phyloP scores from a whole-genome alignment of 2,797 vertebrate species.

The Dendrocincla tyrannina region DNA sequence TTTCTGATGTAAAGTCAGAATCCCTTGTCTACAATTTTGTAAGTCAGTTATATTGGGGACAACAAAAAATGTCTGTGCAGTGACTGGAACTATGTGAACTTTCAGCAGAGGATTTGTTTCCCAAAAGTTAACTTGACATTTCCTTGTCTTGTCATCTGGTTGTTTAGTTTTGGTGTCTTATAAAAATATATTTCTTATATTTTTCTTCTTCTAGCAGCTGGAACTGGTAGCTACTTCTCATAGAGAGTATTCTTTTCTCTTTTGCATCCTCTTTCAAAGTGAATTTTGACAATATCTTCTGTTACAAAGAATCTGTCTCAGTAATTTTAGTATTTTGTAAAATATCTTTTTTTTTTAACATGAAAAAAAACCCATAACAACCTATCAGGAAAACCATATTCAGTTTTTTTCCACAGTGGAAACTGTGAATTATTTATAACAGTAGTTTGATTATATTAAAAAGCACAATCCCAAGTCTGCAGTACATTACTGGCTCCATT shows the following conservation, averaged over 20 bases:
- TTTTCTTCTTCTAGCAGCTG: neutral
- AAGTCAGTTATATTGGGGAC: neutral
- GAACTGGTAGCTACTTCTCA: neutral
- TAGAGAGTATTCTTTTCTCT: neutral
- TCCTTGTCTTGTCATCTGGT: constrained; percentile 34
- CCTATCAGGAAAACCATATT: neutral
- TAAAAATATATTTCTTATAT: neutral
- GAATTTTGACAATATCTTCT: neutral
- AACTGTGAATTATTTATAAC: constrained; percentile 63
- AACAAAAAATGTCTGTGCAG: neutral
- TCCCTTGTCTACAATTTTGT: neutral
- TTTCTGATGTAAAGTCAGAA: neutral
- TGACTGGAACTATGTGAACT: neutral
- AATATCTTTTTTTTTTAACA: neutral
- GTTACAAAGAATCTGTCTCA: neutral
- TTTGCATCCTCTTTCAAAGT: constrained; percentile 35
- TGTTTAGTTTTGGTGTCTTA: neutral
- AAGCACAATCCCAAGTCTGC: constrained; percentile 60
- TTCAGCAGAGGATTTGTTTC: constrained; percentile 1
- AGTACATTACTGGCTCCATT: constrained; percentile 63
- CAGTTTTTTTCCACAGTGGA: constrained; percentile 10
- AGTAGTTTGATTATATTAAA: constrained; percentile 65
- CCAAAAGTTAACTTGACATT: constrained; percentile 51
- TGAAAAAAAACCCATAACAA: neutral
- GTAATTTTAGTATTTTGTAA: neutral